phyloP scores from a whole-genome alignment of 2,797 vertebrate genomes.

The Muscicapa striata region DNA sequence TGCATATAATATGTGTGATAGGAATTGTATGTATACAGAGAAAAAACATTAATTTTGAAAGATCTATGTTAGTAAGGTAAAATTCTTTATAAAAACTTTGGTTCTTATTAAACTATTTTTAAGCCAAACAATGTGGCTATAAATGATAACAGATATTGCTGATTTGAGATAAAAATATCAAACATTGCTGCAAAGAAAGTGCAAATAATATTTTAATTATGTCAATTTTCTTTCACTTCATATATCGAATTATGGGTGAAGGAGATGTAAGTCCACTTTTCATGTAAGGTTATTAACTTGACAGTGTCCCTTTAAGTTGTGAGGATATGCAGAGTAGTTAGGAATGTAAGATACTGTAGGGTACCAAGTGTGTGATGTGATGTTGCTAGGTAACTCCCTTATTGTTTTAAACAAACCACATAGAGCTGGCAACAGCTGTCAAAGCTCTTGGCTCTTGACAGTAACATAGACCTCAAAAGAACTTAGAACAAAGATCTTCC shows the following conservation, averaged over 20 bases:
- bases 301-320: constrained; percentile 40
- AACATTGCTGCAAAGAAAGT: not conserved
- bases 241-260: not conserved
- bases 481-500: constrained; percentile 70
- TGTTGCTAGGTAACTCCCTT: constrained; percentile 75
- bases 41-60: not conserved
- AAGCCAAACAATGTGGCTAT: not conserved
- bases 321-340: constrained; percentile 62
- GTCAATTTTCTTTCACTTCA: not conserved
- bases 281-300: not conserved
- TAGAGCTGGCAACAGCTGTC: constrained; percentile 73
- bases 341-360: constrained; percentile 72
- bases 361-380: constrained; percentile 72
- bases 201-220: not conserved
- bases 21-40: too few species aligned
- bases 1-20: not conserved
- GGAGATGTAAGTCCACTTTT: not conserved
- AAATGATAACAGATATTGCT: not conserved
- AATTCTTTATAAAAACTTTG: not conserved
- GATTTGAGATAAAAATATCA: not conserved
- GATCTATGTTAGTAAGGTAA: not conserved
- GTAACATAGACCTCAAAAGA: constrained; percentile 67
- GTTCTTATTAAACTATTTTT: not conserved
- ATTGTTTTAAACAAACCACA: constrained; percentile 79
- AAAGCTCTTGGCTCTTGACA: constrained; percentile 71